These are phyloP conservation scores for human (Homo sapiens) DNA, from an alignment of 2,113 vertebrate species.

Conservation along the genomic window GRCh38 chr14:23130501-23131000, in stretches of 20 bases:
- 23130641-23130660: background rate
- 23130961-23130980: background rate
- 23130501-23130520: background rate
- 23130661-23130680: background rate
- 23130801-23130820: conserved; percentile 19
- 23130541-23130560: background rate
- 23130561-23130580: background rate
- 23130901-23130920: background rate
- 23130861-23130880: background rate
- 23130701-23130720: background rate
- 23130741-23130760: background rate
- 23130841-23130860: background rate
- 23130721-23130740: background rate
- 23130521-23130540: background rate
- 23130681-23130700: background rate
- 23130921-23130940: background rate
- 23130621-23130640: background rate
- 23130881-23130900: background rate
- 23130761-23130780: conserved; percentile 1
- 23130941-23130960: background rate
- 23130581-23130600: background rate
- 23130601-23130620: background rate
- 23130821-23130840: background rate
- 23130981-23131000: background rate
- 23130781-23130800: conserved; percentile 3